Percentiles rank a stretch among this genome's conserved stretches.
Evolutionary conservation across 1,140 invertebrate species (phyloP).

Genomic region (Tetragonula clypearis): DNA sequence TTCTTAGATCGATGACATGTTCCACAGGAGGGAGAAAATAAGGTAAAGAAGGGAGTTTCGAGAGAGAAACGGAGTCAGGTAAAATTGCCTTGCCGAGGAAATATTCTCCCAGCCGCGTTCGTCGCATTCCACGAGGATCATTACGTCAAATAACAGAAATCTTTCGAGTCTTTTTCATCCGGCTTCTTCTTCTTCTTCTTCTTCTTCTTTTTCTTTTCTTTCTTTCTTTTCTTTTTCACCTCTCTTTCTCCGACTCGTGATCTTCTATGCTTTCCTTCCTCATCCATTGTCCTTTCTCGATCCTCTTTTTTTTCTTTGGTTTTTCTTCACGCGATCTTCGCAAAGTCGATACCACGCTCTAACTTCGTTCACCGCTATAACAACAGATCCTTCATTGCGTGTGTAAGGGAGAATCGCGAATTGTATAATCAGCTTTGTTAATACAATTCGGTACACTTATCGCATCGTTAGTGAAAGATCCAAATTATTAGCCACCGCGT

Average conservation of each 20-base stretch:
- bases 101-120: conserved; percentile 53
- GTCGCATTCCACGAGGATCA: conserved; percentile 67
- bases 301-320: not conserved
- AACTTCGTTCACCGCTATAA: conserved; percentile 41
- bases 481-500: conserved; percentile 14
- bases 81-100: conserved; percentile 56
- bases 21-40: conserved; percentile 27
- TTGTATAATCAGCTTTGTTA: conserved; percentile 47
- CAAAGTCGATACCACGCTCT: conserved; percentile 17
- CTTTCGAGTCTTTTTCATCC: conserved; percentile 54
- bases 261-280: not conserved
- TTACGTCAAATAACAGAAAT: conserved; percentile 71
- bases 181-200: not conserved
- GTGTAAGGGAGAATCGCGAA: conserved; percentile 22
- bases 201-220: not conserved
- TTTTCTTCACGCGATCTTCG: not conserved
- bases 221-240: not conserved
- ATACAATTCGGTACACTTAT: conserved; percentile 52
- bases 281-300: not conserved
- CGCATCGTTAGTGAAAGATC: conserved; percentile 26
- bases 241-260: not conserved
- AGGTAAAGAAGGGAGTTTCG: conserved; percentile 4
- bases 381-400: conserved; percentile 27
- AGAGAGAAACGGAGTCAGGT: conserved; percentile 31
- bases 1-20: conserved; percentile 48